Percentiles rank a stretch among this genome's conserved stretches.
Conservation (phyloP, 2,888 invertebrate genomes). For the Diogma glabrata region DNA sequence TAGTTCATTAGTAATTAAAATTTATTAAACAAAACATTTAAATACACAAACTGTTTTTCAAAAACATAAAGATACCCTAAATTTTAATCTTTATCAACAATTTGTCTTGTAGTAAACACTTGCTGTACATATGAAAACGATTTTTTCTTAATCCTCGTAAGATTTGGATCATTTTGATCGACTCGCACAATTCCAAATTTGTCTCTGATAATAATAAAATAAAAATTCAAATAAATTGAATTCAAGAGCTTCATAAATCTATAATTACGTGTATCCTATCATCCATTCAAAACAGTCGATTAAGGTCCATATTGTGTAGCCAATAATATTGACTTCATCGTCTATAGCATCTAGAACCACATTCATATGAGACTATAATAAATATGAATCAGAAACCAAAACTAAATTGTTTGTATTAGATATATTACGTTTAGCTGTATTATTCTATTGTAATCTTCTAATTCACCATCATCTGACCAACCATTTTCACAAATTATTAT, state of each 20-base stretch:
- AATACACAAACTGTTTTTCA: too few relatives aligned
- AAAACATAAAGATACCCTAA: too few relatives aligned
- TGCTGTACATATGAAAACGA: not conserved
- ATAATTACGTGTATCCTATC: not conserved
- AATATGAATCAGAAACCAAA: too few relatives aligned
- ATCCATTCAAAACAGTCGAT: slow-evolving; percentile 6
- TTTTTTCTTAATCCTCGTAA: not conserved
- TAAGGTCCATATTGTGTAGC: not conserved
- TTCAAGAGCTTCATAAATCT: too few relatives aligned
- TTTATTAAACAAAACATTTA: too few relatives aligned
- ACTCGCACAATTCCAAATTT: slow-evolving; percentile 3
- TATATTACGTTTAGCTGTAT: not conserved
- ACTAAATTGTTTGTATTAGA: too few relatives aligned
- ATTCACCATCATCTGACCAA: slow-evolving; percentile 3
- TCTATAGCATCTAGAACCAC: not conserved
- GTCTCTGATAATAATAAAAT: too few relatives aligned
- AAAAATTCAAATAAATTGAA: too few relatives aligned
- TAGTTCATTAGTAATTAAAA: too few relatives aligned
- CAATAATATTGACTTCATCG: not conserved
- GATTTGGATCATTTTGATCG: not conserved
- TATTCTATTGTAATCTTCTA: slow-evolving; percentile 23
- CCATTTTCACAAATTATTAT: not conserved
- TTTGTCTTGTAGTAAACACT: not conserved
- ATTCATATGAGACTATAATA: too few relatives aligned
- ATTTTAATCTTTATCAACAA: too few relatives aligned